phyloP scores from a whole-genome alignment of 2,113 vertebrate species.

The Lichenostomus cassidix region DNA sequence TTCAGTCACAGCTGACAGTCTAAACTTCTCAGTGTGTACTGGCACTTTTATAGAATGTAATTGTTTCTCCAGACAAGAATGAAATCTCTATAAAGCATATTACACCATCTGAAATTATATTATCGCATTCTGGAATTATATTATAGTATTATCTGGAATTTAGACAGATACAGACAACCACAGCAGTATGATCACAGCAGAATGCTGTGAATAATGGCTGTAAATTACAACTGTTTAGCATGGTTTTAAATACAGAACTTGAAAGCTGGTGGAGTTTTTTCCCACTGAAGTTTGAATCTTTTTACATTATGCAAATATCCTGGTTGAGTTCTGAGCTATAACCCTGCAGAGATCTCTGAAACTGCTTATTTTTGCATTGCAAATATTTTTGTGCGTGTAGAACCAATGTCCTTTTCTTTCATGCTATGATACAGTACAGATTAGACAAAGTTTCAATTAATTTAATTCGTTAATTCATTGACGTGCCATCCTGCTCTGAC shows the following conservation, averaged over 20 bases:
- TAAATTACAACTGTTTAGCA: background rate
- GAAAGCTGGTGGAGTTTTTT: background rate
- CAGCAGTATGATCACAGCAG: background rate
- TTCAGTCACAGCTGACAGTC: background rate
- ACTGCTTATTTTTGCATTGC: background rate
- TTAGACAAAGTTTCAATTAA: background rate
- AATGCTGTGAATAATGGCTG: background rate
- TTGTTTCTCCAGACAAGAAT: background rate
- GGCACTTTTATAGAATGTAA: background rate
- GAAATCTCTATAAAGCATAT: background rate
- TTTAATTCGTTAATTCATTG: background rate
- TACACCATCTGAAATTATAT: background rate
- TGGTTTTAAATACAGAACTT: background rate
- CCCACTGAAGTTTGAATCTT: background rate
- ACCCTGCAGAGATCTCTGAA: background rate
- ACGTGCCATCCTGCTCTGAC: background rate
- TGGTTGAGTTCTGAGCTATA: background rate
- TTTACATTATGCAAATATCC: background rate
- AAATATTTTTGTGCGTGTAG: background rate
- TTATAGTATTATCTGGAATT: background rate
- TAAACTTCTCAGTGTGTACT: background rate
- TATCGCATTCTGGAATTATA: background rate
- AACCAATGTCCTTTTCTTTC: background rate
- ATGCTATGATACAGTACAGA: background rate
- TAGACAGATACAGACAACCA: background rate